Conservation (phyloP, 2,113 vertebrate genomes). For the Verasper variegatus region DNA sequence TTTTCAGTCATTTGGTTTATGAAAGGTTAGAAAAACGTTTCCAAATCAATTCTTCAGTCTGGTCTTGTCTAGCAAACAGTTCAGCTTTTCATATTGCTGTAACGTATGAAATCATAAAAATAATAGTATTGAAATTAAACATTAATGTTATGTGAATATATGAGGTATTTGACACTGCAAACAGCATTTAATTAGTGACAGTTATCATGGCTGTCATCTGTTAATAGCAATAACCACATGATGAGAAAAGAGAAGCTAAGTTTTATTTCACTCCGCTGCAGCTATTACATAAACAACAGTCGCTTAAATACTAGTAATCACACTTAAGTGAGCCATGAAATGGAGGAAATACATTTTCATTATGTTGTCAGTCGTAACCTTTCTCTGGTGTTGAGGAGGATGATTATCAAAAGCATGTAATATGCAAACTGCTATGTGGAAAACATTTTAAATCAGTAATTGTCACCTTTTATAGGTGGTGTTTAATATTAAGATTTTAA, state of each 20-base stretch:
- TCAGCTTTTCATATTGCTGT: neutral
- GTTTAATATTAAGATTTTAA: neutral
- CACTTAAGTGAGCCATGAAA: neutral
- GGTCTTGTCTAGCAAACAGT: neutral
- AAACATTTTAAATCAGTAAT: neutral
- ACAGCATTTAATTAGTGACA: neutral
- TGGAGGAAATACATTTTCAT: neutral
- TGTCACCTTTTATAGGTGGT: neutral
- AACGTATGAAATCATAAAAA: neutral
- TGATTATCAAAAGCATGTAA: neutral
- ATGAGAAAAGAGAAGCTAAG: neutral
- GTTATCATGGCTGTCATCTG: too few species aligned
- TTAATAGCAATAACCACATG: too few species aligned
- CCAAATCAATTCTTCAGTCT: neutral
- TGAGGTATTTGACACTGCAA: neutral
- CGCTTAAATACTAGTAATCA: neutral
- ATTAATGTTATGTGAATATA: neutral
- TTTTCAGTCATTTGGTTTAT: too few species aligned
- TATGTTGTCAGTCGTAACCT: neutral
- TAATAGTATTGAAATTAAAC: neutral
- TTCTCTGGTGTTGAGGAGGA: neutral
- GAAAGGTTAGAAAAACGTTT: too few species aligned
- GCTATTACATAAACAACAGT: neutral
- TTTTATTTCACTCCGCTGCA: neutral
- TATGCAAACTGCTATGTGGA: neutral